These are phyloP conservation scores for Bellardia bayeri DNA, from an alignment of 2,888 invertebrate species.

Conservation along the genomic window DNA sequence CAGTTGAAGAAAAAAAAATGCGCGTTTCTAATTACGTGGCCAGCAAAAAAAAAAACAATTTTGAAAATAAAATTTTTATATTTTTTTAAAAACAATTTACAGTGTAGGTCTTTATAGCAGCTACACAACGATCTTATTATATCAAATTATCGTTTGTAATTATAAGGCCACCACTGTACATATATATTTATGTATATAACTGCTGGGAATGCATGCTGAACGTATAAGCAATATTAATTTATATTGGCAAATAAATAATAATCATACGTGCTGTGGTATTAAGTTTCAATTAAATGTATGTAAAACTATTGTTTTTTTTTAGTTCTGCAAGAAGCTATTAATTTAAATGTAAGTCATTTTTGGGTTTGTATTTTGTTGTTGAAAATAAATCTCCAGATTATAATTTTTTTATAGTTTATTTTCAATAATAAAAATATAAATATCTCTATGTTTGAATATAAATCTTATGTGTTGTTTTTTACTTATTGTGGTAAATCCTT, in stretches of 20 bases:
- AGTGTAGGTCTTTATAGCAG: too few relatives aligned
- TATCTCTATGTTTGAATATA: not conserved
- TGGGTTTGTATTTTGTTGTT: not conserved
- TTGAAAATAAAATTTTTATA: too few relatives aligned
- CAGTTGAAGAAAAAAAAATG: too few relatives aligned
- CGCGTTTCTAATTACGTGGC: too few relatives aligned
- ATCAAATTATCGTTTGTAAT: too few relatives aligned
- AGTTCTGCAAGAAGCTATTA: not conserved
- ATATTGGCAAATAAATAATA: not conserved
- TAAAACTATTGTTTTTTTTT: not conserved
- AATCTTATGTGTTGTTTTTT: not conserved
- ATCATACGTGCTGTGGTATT: not conserved
- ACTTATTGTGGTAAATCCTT: not conserved
- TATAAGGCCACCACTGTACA: too few relatives aligned
- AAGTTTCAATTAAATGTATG: not conserved
- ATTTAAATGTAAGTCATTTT: not conserved
- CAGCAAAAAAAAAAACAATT: too few relatives aligned
- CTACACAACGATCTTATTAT: too few relatives aligned
- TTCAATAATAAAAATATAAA: slow-evolving; percentile 24
- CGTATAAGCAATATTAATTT: too few relatives aligned
- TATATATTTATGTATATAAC: too few relatives aligned
- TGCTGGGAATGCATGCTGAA: too few relatives aligned
- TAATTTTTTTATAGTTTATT: not conserved
- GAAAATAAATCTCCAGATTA: not conserved
- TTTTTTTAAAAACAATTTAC: too few relatives aligned